Evolutionary conservation across 2,888 invertebrate species (phyloP).

Genomic region (Caenorhabditis sp.): DNA sequence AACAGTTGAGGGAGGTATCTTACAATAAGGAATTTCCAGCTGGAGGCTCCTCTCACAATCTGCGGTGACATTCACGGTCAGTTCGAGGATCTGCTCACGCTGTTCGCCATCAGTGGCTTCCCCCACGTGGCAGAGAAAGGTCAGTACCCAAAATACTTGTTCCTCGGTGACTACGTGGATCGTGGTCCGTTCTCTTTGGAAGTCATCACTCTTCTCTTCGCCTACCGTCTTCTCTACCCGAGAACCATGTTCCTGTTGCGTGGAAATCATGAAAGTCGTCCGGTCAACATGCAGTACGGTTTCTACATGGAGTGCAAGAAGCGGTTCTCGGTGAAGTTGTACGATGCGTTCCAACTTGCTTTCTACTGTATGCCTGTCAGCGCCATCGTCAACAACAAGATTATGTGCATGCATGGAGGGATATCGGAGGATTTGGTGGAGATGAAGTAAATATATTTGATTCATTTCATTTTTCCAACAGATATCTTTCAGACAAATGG

Average conservation of each 20-base stretch:
- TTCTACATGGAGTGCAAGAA: slow-evolving; percentile 87
- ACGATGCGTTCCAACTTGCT: slow-evolving; percentile 74
- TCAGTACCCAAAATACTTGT: slow-evolving; percentile 33
- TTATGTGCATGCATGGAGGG: slow-evolving; percentile 90
- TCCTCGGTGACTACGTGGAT: slow-evolving; percentile 93
- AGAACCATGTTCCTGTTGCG: slow-evolving; percentile 92
- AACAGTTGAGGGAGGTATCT: too few species aligned
- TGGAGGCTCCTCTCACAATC: slow-evolving; percentile 96
- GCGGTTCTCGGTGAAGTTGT: slow-evolving; percentile 84
- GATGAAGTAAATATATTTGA: slow-evolving; percentile 88
- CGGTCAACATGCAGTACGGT: slow-evolving; percentile 84
- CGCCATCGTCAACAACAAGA: slow-evolving; percentile 92
- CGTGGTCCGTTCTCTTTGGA: slow-evolving; percentile 91
- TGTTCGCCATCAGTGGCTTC: slow-evolving; percentile 73
- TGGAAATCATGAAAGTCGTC: slow-evolving; percentile 98
- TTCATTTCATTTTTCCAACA: background rate
- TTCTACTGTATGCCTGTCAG: slow-evolving; percentile 99
- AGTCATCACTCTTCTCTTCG: slow-evolving; percentile 89
- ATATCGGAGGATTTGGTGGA: slow-evolving; percentile 74
- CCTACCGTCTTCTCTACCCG: slow-evolving; percentile 87
- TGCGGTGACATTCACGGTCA: slow-evolving; percentile 99
- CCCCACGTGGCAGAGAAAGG: slow-evolving; percentile 53
- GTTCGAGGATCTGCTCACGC: slow-evolving; percentile 85
- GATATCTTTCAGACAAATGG: slow-evolving; percentile 78
- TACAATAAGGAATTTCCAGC: slow-evolving; percentile 84